These are phyloP conservation scores for Pluvialis apricaria DNA, from an alignment of 2,113 vertebrate genomes.

Conservation along the genomic window DNA sequence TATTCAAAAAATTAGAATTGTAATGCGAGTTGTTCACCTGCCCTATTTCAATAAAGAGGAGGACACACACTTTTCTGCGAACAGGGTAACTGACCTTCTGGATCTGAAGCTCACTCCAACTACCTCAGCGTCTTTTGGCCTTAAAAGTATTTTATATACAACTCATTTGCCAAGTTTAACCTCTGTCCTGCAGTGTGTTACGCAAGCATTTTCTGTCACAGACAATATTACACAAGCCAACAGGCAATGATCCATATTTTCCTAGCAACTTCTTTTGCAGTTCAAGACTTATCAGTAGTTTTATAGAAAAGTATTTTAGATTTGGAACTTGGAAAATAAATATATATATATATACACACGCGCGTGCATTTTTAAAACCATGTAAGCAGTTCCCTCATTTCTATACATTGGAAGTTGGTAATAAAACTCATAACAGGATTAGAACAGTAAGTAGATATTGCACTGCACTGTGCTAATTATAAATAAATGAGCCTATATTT, in stretches of 20 bases:
- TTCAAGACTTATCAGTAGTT: not conserved
- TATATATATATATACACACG: fast-evolving
- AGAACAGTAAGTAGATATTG: not conserved
- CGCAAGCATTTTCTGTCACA: too few relatives aligned
- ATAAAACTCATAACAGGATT: fast-evolving
- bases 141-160: not conserved
- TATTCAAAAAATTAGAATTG: not conserved
- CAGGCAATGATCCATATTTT: not conserved
- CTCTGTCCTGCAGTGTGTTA: not conserved
- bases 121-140: not conserved
- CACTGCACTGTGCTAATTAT: fast-evolving
- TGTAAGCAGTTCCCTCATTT: not conserved
- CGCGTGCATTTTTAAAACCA: not conserved
- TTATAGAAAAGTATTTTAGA: not conserved
- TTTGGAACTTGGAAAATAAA: not conserved
- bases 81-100: not conserved
- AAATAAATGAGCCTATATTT: not conserved
- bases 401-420: not conserved
- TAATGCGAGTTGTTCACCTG: not conserved
- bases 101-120: not conserved
- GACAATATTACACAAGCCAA: not conserved
- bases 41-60: fast-evolving
- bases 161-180: too few relatives aligned
- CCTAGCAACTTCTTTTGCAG: not conserved
- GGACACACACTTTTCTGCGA: fast-evolving